phyloP scores from a whole-genome alignment of 2,888 invertebrate species.

The Homarus gammarus region DNA sequence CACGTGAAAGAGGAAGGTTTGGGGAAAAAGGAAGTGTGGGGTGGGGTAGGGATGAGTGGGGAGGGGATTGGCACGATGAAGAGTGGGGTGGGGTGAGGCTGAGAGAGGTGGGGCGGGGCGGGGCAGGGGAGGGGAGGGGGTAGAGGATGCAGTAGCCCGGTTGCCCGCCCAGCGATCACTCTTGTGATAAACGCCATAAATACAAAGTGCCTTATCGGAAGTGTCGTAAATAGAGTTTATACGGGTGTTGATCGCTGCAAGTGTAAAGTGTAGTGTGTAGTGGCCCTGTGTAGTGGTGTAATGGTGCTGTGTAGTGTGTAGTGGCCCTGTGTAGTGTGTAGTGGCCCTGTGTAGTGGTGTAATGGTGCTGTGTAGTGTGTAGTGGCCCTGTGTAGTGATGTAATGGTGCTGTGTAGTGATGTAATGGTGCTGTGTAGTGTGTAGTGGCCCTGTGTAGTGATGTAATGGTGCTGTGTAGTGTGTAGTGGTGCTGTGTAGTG shows the following conservation, averaged over 20 bases:
- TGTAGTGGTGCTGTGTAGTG: neutral
- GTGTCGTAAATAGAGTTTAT: conserved; percentile 50
- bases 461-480: neutral
- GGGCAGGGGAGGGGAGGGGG: neutral
- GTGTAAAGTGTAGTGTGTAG: conserved; percentile 32
- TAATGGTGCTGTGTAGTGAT: too few relatives aligned
- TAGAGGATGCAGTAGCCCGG: neutral
- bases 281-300: neutral
- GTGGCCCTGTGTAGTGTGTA: too few relatives aligned
- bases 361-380: neutral
- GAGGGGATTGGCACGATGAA: neutral
- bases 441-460: conserved; percentile 14
- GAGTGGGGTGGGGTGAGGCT: neutral
- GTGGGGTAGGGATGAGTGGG: neutral
- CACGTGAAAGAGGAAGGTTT: neutral
- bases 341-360: neutral
- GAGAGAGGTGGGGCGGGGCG: neutral
- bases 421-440: conserved; percentile 21
- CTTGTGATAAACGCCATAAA: conserved; percentile 41
- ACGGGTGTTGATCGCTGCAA: conserved; percentile 42
- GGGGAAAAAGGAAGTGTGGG: too few relatives aligned
- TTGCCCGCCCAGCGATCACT: conserved; percentile 3
- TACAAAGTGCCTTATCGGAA: conserved; percentile 48
- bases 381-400: too few relatives aligned
- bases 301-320: neutral